Evolutionary conservation across 2,113 vertebrate species (phyloP).

Genomic region (Ranitomeya variabilis): DNA sequence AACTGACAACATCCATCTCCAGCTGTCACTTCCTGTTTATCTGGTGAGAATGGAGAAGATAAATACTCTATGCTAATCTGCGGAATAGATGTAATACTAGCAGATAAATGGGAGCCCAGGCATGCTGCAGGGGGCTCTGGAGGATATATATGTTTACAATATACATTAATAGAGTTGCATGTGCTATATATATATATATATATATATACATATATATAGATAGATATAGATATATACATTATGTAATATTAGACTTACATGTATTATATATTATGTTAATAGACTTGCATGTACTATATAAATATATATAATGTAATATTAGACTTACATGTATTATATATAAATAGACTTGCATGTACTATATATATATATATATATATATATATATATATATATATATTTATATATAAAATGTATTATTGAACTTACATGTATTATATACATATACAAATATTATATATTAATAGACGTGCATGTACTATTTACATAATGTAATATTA

Average conservation of each 20-base stretch:
- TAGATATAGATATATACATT: neutral
- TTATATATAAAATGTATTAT: no score
- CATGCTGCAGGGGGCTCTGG: neutral
- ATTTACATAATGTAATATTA: no score
- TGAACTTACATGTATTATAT: no score
- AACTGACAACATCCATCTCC: conserved; percentile 58
- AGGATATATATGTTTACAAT: neutral
- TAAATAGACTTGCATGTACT: neutral
- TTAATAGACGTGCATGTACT: no score
- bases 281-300: no score
- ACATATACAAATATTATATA: no score
- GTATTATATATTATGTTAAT: no score
- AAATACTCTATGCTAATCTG: conserved; percentile 56
- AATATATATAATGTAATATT: no score
- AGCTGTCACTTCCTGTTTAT: conserved; percentile 52
- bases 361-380: no score
- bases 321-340: neutral
- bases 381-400: no score
- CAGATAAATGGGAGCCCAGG: conserved; percentile 12
- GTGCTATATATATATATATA: neutral
- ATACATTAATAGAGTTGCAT: no score
- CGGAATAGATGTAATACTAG: conserved; percentile 33
- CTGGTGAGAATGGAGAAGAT: conserved; percentile 46
- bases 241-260: no score
- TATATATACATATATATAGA: neutral